Conservation (phyloP, 2,888 invertebrate genomes). For the Rhagium mordax region DNA sequence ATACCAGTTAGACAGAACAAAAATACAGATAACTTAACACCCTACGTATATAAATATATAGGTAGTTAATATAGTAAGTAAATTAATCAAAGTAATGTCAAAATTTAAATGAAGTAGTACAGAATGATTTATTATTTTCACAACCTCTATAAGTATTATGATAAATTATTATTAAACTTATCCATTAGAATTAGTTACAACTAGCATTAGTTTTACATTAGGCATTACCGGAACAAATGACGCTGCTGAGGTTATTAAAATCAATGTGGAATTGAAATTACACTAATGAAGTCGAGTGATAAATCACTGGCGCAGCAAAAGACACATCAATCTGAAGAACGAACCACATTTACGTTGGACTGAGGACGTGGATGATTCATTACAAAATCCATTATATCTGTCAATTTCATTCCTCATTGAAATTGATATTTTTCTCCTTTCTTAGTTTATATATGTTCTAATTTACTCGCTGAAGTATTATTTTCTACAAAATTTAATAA, state of each 20-base stretch:
- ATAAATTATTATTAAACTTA: slow-evolving; percentile 17
- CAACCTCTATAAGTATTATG: neutral
- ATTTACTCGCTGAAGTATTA: slow-evolving; percentile 33
- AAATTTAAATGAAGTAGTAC: neutral
- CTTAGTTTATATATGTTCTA: slow-evolving; percentile 25
- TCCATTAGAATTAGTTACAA: slow-evolving; percentile 22
- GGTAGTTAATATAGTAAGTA: too few species aligned
- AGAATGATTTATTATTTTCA: neutral
- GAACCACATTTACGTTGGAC: slow-evolving; percentile 32
- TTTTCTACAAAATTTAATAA: neutral
- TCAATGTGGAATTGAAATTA: slow-evolving; percentile 52
- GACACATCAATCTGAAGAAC: slow-evolving; percentile 53
- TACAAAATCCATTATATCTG: slow-evolving; percentile 55
- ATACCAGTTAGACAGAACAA: too few species aligned
- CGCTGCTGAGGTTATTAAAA: slow-evolving; percentile 49
- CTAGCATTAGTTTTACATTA: slow-evolving; percentile 32
- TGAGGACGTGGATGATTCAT: slow-evolving; percentile 52
- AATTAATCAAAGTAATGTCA: neutral
- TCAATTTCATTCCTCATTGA: slow-evolving; percentile 52
- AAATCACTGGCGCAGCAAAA: slow-evolving; percentile 50
- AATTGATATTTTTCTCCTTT: slow-evolving; percentile 40
- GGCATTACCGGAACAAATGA: slow-evolving; percentile 38
- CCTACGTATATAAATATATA: too few species aligned
- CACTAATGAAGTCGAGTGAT: slow-evolving; percentile 55
- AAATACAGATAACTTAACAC: too few species aligned